Percentiles rank a stretch among this genome's conserved stretches.
Evolutionary conservation across 1,140 invertebrate genomes (phyloP).

Genomic region (Babylonia areolata): DNA sequence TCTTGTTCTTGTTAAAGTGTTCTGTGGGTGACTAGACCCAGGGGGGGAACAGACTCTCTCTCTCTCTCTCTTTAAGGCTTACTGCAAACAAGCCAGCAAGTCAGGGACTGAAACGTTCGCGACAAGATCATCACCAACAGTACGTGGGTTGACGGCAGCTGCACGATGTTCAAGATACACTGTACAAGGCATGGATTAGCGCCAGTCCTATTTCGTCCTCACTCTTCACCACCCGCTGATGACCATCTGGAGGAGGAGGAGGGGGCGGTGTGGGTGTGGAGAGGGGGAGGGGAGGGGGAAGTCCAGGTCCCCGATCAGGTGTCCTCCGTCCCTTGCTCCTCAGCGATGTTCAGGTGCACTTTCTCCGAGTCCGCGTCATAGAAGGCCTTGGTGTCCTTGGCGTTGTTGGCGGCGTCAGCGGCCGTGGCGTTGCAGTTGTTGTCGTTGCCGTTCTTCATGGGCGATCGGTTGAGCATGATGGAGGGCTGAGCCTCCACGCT

Average conservation of each 20-base stretch:
- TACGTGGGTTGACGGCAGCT: background rate
- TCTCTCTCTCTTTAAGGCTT: background rate
- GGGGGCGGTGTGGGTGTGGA: no score
- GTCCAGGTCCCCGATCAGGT: background rate
- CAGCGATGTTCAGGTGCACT: constrained; percentile 67
- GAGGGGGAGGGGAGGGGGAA: no score
- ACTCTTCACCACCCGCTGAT: background rate
- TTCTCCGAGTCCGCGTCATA: constrained; percentile 72
- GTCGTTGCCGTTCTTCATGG: constrained; percentile 66
- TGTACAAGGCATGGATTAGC: background rate
- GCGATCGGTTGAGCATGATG: constrained; percentile 67
- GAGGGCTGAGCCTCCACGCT: constrained; percentile 66
- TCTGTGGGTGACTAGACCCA: no score
- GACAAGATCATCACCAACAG: background rate
- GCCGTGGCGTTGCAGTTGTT: constrained; percentile 26
- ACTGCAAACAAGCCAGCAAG: background rate
- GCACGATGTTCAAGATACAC: background rate
- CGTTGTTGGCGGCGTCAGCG: constrained; percentile 56
- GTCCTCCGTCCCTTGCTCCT: constrained; percentile 47
- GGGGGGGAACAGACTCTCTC: background rate
- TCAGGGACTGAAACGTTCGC: background rate
- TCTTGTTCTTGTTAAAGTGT: no score
- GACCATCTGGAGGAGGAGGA: no score
- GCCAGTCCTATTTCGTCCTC: background rate
- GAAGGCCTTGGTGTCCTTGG: constrained; percentile 65